Evolutionary conservation across 1,140 invertebrate species (phyloP).

Genomic region (Matsumurasca onukii): DNA sequence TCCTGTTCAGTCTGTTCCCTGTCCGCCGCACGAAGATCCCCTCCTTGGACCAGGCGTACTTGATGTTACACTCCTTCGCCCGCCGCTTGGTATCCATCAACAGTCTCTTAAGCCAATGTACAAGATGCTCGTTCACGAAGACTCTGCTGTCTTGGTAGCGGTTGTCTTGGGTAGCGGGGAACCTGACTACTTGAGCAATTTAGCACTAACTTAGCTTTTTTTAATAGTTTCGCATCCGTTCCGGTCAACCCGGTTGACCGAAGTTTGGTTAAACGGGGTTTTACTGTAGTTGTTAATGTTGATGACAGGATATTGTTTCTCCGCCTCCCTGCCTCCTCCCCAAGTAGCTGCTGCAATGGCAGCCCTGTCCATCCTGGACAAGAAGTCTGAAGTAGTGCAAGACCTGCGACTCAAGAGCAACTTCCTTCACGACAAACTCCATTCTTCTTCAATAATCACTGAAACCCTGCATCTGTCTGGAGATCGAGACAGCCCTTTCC

Average conservation of each 20-base stretch:
- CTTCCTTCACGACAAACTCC: background rate
- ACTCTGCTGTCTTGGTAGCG: background rate
- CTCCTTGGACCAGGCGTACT: too few relatives aligned
- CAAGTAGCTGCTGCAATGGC: conserved; percentile 81
- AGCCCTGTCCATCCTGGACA: conserved; percentile 73
- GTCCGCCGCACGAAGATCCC: too few relatives aligned
- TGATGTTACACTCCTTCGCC: too few relatives aligned
- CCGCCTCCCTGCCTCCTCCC: conserved; percentile 92
- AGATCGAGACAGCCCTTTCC: conserved; percentile 4
- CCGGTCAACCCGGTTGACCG: conserved; percentile 3
- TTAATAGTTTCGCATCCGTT: too few relatives aligned
- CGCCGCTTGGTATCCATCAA: too few relatives aligned
- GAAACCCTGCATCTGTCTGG: background rate
- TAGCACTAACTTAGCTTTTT: too few relatives aligned
- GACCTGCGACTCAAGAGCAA: background rate
- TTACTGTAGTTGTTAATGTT: conserved; percentile 30
- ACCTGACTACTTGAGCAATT: background rate
- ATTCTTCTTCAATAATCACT: background rate
- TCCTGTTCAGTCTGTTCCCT: too few relatives aligned
- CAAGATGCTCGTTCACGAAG: background rate
- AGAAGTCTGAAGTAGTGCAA: conserved; percentile 60
- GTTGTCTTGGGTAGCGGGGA: background rate
- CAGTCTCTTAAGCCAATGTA: background rate
- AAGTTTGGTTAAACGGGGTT: conserved; percentile 9
- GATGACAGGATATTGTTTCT: conserved; percentile 87